Percentiles rank a stretch among this genome's conserved stretches.
These are phyloP conservation scores for Polia nebulosa DNA, from an alignment of 2,888 invertebrate genomes.

Conservation along the genomic window DNA sequence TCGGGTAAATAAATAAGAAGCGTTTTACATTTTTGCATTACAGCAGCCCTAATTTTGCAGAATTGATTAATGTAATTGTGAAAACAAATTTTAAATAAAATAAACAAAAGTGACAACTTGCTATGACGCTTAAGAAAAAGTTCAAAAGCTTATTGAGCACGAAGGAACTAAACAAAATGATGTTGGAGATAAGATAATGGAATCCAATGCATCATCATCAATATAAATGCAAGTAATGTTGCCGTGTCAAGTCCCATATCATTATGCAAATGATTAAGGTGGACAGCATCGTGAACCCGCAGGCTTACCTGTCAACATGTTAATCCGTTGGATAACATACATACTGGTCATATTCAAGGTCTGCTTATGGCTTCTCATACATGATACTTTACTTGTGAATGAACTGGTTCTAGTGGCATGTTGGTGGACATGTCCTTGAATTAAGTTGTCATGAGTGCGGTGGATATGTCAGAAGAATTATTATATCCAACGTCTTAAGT, in stretches of 20 bases:
- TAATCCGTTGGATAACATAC: conserved; percentile 43
- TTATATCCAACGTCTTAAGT: not conserved
- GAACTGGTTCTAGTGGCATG: conserved; percentile 13
- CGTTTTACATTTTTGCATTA: no score
- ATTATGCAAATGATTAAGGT: conserved; percentile 27
- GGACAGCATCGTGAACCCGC: conserved; percentile 44
- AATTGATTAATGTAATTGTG: no score
- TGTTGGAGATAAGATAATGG: not conserved
- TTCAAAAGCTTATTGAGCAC: not conserved
- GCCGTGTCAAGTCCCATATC: conserved; percentile 18
- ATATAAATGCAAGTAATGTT: not conserved
- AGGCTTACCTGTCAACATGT: conserved; percentile 42
- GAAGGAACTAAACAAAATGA: not conserved
- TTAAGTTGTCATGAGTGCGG: conserved; percentile 26
- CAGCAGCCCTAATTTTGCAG: no score
- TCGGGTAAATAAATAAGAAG: no score
- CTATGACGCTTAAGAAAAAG: not conserved
- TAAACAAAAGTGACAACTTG: no score
- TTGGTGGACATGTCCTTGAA: conserved; percentile 33
- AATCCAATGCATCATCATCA: not conserved
- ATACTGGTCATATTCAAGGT: conserved; percentile 33
- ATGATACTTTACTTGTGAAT: conserved; percentile 23
- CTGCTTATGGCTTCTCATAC: conserved; percentile 24
- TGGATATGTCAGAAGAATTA: conserved; percentile 32
- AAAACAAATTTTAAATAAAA: no score